Conservation (phyloP, 23 tunicate genomes). For the Trididemnum nubilum region DNA sequence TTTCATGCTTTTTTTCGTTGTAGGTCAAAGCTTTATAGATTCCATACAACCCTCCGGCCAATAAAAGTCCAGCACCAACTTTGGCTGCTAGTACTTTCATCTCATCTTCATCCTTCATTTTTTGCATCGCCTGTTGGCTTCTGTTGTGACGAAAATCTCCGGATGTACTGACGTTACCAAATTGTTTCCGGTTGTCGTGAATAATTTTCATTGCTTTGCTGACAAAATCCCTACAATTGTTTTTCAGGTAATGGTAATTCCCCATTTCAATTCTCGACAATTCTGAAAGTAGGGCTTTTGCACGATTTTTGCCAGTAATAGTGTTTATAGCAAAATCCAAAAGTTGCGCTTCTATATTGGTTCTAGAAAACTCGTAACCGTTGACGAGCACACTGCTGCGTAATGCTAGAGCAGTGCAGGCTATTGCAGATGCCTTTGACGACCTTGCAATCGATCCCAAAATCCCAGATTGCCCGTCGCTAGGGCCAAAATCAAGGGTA, state of each 20-base stretch:
- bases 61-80: too few species aligned
- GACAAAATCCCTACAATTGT: constrained; percentile 9
- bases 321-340: constrained; percentile 2
- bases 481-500: not conserved
- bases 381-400: not conserved
- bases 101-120: too few species aligned
- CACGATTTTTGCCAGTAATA: not conserved
- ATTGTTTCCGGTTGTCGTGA: too few species aligned
- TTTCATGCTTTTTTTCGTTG: too few species aligned
- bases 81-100: too few species aligned
- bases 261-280: not conserved
- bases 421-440: not conserved
- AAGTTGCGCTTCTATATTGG: not conserved
- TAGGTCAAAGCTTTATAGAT: too few species aligned
- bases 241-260: not conserved
- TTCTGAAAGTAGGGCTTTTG: not conserved
- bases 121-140: too few species aligned
- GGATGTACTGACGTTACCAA: too few species aligned
- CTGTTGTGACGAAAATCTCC: too few species aligned
- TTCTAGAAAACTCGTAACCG: not conserved
- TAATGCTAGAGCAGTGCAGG: not conserved
- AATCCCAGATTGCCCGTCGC: not conserved
- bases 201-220: not conserved
- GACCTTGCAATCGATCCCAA: not conserved
- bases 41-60: too few species aligned